A percentile compares a stretch with the other conserved stretches of the same genome.
These are phyloP conservation scores for Gibbula magus DNA, from an alignment of 2,888 invertebrate species.

Conservation along the genomic window DNA sequence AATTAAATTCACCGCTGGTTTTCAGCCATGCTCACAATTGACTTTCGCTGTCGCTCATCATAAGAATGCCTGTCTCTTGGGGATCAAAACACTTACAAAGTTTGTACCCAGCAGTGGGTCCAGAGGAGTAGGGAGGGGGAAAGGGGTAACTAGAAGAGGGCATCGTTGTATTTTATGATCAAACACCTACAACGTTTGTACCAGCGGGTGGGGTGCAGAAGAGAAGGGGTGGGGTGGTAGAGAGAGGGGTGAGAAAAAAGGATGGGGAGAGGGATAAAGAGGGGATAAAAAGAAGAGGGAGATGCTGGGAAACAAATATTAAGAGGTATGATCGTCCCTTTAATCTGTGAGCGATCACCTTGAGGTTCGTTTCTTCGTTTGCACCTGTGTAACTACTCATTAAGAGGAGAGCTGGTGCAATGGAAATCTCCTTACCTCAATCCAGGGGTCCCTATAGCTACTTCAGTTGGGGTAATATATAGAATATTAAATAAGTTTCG, in stretches of 20 bases:
- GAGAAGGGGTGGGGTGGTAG: background rate
- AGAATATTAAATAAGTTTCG: background rate
- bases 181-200: no score
- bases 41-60: slow-evolving; percentile 20
- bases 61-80: slow-evolving; percentile 7
- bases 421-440: background rate
- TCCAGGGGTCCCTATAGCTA: background rate
- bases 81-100: slow-evolving; percentile 24
- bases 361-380: background rate
- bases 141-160: no score
- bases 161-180: no score
- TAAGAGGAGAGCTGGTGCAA: background rate
- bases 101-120: slow-evolving; percentile 14
- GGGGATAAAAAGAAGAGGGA: background rate
- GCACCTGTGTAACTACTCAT: slow-evolving; percentile 8
- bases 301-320: background rate
- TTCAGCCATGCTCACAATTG: slow-evolving; percentile 24
- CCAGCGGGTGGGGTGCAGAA: no score
- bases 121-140: no score
- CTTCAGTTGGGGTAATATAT: background rate
- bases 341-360: slow-evolving; percentile 9
- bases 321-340: background rate
- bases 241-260: background rate
- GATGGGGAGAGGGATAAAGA: background rate
- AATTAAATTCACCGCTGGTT: slow-evolving; percentile 27